These are phyloP conservation scores for Leptoclinus maculatus DNA, from an alignment of 2,797 vertebrate genomes.

Conservation along the genomic window DNA sequence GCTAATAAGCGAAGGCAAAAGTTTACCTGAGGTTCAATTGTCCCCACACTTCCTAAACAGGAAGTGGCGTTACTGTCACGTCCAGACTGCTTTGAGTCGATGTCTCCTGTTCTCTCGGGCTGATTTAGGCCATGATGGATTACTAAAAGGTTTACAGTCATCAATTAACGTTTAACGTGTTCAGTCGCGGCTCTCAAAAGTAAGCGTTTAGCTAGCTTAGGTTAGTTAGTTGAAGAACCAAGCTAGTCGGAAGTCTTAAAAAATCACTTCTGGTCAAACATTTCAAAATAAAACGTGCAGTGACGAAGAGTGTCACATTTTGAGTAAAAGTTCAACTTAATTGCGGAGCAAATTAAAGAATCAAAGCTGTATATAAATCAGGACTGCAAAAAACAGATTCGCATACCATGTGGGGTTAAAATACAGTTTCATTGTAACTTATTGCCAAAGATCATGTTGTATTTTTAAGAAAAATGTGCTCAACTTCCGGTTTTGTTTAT, in stretches of 20 bases:
- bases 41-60: conserved; percentile 10
- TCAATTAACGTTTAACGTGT: not conserved
- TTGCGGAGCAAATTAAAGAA: not conserved
- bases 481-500: not conserved
- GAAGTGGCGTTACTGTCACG: not conserved
- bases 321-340: rapidly evolving
- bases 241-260: not conserved
- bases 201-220: not conserved
- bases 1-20: not conserved
- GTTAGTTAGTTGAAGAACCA: rapidly evolving
- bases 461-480: not conserved
- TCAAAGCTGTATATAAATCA: not conserved
- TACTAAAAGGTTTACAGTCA: not conserved
- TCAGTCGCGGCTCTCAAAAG: no score
- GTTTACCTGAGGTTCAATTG: not conserved
- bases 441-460: not conserved
- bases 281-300: conserved; percentile 50
- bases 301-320: not conserved
- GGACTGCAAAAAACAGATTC: rapidly evolving
- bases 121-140: not conserved
- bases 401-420: rapidly evolving
- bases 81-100: not conserved
- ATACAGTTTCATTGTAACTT: not conserved
- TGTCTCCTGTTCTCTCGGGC: not conserved
- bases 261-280: not conserved